Conservation (phyloP, 2,797 vertebrate species). For the Luscinia luscinia region DNA sequence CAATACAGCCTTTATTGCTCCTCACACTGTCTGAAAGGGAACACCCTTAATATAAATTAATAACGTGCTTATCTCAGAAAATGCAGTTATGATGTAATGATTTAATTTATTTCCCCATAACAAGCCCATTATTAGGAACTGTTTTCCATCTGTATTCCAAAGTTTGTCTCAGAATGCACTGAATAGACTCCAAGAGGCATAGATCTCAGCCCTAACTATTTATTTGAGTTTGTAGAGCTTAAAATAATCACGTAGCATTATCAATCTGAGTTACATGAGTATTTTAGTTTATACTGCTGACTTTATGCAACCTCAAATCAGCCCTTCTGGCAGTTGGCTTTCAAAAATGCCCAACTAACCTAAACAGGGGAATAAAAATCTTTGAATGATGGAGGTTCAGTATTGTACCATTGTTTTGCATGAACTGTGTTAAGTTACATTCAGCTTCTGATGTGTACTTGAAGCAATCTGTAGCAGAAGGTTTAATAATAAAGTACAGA, state of each 20-base stretch:
- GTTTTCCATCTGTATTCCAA: slow-evolving; percentile 16
- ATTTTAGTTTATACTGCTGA: neutral
- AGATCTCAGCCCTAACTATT: neutral
- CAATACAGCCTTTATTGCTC: neutral
- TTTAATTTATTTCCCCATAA: neutral
- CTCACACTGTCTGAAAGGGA: neutral
- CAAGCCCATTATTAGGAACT: neutral
- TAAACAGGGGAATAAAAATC: neutral
- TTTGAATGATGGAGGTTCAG: neutral
- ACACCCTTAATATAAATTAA: neutral
- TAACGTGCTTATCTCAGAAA: slow-evolving; percentile 1
- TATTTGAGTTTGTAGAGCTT: slow-evolving; percentile 25
- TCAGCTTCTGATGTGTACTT: slow-evolving; percentile 17
- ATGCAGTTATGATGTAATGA: neutral
- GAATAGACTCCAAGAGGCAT: neutral
- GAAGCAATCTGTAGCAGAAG: slow-evolving; percentile 10
- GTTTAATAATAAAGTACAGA: neutral
- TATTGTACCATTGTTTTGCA: slow-evolving; percentile 49
- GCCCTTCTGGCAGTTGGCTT: slow-evolving; percentile 9
- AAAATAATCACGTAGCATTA: neutral
- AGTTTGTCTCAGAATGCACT: slow-evolving; percentile 8
- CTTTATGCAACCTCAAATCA: slow-evolving; percentile 20
- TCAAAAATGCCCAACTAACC: slow-evolving; percentile 7
- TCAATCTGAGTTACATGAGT: neutral
- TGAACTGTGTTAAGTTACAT: slow-evolving; percentile 32